Conservation (phyloP, 2,113 vertebrate species). For the Pomatorhinus ruficollis region DNA sequence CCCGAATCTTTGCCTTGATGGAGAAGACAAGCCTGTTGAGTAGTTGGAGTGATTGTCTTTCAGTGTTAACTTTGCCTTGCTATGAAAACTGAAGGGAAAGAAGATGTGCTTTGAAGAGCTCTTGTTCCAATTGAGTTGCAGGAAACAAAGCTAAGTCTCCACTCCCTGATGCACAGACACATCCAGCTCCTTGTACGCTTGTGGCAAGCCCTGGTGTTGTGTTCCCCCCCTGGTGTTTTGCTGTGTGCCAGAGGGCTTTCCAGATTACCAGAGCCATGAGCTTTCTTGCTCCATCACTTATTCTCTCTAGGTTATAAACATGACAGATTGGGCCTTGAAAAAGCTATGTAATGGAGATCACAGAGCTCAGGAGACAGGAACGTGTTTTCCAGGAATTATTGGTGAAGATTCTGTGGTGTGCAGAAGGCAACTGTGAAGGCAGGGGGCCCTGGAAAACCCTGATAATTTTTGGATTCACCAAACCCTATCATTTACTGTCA, state of each 20-base stretch:
- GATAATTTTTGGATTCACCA: neutral
- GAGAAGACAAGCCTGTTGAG: neutral
- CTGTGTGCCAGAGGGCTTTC: neutral
- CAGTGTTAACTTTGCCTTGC: neutral
- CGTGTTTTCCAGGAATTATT: neutral
- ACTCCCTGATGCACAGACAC: neutral
- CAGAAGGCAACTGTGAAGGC: neutral
- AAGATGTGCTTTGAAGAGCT: neutral
- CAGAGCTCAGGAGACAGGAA: neutral
- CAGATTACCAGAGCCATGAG: neutral
- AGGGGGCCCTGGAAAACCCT: neutral
- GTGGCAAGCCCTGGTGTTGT: neutral
- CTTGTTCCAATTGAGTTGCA: neutral
- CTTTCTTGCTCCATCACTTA: neutral
- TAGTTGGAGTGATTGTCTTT: neutral
- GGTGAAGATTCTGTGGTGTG: neutral
- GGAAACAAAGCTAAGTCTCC: neutral
- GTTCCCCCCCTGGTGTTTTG: neutral
- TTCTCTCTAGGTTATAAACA: neutral
- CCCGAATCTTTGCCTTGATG: neutral
- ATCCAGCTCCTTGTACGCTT: neutral
- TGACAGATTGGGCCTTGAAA: neutral
- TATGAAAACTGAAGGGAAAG: neutral
- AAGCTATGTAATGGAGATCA: neutral
- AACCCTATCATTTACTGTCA: neutral